Conservation (phyloP, 2,797 vertebrate genomes). For the Xyrichtys novacula region DNA sequence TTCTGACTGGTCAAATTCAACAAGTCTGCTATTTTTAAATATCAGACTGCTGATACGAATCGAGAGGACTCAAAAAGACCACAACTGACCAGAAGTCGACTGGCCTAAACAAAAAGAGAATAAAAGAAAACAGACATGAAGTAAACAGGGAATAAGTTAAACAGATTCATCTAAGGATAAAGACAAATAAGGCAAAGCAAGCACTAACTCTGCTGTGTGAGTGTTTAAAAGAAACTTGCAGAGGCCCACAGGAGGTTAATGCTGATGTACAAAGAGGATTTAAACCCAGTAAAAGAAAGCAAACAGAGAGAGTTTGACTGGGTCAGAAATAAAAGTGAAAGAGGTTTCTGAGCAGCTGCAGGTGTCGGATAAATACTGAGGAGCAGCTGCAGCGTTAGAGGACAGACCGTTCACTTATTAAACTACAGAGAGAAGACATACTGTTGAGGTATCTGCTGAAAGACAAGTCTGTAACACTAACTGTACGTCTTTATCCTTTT, state of each 20-base stretch:
- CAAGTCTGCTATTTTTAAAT: too few relatives aligned
- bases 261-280: background rate
- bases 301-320: conserved; percentile 32
- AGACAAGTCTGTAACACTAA: conserved; percentile 30
- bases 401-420: background rate
- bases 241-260: conserved; percentile 1
- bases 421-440: background rate
- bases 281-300: conserved; percentile 25
- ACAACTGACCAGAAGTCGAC: too few relatives aligned
- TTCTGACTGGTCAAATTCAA: too few relatives aligned
- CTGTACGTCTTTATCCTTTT: conserved; percentile 25
- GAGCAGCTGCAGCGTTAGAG: conserved; percentile 6
- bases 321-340: conserved; percentile 12
- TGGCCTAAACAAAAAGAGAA: too few relatives aligned
- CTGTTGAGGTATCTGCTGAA: conserved; percentile 13
- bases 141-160: too few relatives aligned
- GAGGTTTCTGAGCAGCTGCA: conserved; percentile 13
- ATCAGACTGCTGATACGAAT: too few relatives aligned
- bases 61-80: too few relatives aligned
- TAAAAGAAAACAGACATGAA: too few relatives aligned
- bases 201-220: conserved; percentile 21
- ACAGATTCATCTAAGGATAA: too few relatives aligned
- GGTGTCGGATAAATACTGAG: conserved; percentile 47
- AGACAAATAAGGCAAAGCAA: too few relatives aligned
- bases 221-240: background rate